Base-by-base conservation (phyloP, 2,113 vertebrate species). In the Recurvirostra avosetta region DNA sequence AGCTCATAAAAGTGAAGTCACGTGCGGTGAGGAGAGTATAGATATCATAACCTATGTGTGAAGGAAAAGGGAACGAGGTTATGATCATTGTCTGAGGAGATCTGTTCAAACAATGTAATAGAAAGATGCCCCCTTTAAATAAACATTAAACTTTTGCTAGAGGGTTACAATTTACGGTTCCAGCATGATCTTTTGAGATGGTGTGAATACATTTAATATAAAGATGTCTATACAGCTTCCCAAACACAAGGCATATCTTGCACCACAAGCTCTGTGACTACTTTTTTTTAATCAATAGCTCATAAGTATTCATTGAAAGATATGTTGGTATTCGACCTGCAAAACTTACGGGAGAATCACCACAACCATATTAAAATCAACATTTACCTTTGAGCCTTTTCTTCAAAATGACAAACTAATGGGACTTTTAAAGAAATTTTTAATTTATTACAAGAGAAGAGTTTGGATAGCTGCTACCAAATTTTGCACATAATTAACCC, bases 131-230 rank as follows among this genome's bases (percentile, higher is more conserved):
- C 66, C 87, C 85, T 87, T 86, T 94, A 93, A 96, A 96, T 92
- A 80, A 97, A 93, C 91, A 82, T 96, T 95, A 86, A 92, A 95
- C 85, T 97, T 96, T 92, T 96, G 86, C 80, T 93, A 36, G 66
- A 92, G 68, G 86, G 75, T 77, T 91, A 70, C 50, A 67, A 67
- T 94, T 97, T 95, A 49, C 87, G 58, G 84, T 63, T 92, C 94
- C 78, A 89, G 94, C 91, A 55, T 20, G 40, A 95, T 97, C 94
- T 97, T 97, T 94, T 92, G 89, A 96, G 92, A 85, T 96, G 63
- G 89, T 94, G 89, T 94, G 98, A 97, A 96, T 97, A 81, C 71
- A 92, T 94, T 97, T 97, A 93, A 93, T 92, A 94, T 95, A 96
- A 32, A 97, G 94, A 98, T 96, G 94, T 98, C 96, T 96, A 47